Base-by-base conservation (phyloP, 2,888 invertebrate genomes). In the Dryadula phaetusa region DNA sequence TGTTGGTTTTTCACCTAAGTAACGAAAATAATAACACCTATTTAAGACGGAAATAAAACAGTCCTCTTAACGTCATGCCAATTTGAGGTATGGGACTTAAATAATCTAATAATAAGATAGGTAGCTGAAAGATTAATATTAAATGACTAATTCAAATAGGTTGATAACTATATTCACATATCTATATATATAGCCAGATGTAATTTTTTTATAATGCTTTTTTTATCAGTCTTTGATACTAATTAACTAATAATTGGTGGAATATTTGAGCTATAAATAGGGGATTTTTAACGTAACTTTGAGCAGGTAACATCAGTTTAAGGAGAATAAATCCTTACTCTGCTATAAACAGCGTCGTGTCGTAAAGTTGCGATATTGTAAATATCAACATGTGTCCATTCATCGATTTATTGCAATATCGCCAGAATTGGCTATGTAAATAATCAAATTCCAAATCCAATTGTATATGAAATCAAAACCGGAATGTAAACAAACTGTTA, bases 401-500 rank as follows among this genome's bases (percentile, higher is more conserved):
- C 37, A 22, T 22, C 4, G 37, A 40, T 40, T 44, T 28, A 44
- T 60, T 14, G n/a, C 28, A 44, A 60, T 54, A 37, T 37, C 25
- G n/a, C 0, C 7, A 42, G 44, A 52, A 44, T 42, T 10, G 12
- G 18, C 20, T 46, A 62, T 64, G 61, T 64, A 61, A 60, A 40
- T 25, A 46, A 64, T 61, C 53, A 62, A 64, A 56, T 62, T 60
- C 56, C 34, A 42, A 56, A 42, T 16, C 54, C 25, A 32, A 22
- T 52, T 1, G 61, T 64, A 56, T 56, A 70, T 82, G 46, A 69
- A 66, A 63, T 66, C n/a, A 61, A 70, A 70, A 72, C 62, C 64
- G 66, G 64, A 66, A 64, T 70, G 62, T 71, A 75, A 74, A 75
- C 72, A 74, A 70, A 73, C 64, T 72, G 66, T 53, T 62, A 64